phyloP scores from a whole-genome alignment of 92 coral and sea anemone species.

The Epizoanthus rinbou region DNA sequence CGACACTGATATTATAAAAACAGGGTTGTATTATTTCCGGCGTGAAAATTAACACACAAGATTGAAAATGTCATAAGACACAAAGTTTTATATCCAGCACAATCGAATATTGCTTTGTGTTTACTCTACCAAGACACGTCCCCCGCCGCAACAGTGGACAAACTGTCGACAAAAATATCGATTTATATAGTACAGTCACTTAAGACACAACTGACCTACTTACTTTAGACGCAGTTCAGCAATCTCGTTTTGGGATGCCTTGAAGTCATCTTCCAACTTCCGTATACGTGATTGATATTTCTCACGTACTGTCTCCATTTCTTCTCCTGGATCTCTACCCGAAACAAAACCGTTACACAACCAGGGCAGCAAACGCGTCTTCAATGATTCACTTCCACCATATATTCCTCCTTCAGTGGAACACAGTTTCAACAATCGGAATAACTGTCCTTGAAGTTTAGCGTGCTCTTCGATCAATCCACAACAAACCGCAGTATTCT shows the following conservation, averaged over 20 bases:
- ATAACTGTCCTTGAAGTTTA: conserved; percentile 77
- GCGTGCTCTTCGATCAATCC: conserved; percentile 74
- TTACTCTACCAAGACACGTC: too few relatives aligned
- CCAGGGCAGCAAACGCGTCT: conserved; percentile 76
- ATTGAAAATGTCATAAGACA: too few relatives aligned
- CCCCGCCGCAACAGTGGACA: too few relatives aligned
- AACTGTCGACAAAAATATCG: too few relatives aligned
- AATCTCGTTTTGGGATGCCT: conserved; percentile 63
- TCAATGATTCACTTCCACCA: conserved; percentile 73
- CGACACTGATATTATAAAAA: too few relatives aligned
- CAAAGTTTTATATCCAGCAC: too few relatives aligned
- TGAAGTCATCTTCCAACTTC: conserved; percentile 72
- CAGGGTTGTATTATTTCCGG: too few relatives aligned
- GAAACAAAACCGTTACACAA: conserved; percentile 55
- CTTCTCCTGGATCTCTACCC: conserved; percentile 46
- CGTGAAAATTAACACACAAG: too few relatives aligned
- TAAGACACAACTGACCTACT: background rate
- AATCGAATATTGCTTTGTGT: too few relatives aligned
- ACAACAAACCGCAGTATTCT: conserved; percentile 75
- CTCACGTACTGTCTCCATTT: conserved; percentile 47
- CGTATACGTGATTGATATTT: conserved; percentile 64
- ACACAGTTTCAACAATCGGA: conserved; percentile 75
- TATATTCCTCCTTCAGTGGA: conserved; percentile 73
- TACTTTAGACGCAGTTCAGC: conserved; percentile 72
- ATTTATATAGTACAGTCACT: background rate